These are phyloP conservation scores for Cataglyphis altisquamis DNA, from an alignment of 2,888 invertebrate genomes.

Conservation along the genomic window DNA sequence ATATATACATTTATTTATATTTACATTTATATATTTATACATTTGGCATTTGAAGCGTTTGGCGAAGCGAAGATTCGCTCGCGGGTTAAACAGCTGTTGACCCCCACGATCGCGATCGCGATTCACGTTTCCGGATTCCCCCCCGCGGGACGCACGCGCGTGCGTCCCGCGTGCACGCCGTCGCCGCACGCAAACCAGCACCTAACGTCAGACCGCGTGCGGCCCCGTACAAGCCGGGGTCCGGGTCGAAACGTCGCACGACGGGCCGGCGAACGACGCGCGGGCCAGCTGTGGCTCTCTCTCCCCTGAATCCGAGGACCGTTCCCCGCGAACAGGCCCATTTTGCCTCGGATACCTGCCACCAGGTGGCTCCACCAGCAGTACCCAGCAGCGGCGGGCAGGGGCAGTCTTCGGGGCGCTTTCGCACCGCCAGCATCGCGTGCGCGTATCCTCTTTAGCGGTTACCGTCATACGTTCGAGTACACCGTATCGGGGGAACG, in stretches of 20 bases:
- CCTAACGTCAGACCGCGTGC: slow-evolving; percentile 12
- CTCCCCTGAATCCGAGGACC: slow-evolving; percentile 70
- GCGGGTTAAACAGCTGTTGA: slow-evolving; percentile 52
- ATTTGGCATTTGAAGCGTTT: background rate
- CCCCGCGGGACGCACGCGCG: slow-evolving; percentile 83
- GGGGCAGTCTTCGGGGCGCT: slow-evolving; percentile 89
- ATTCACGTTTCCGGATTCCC: slow-evolving; percentile 78
- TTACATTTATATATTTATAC: background rate
- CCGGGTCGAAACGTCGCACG: slow-evolving; percentile 63
- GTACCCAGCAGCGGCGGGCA: slow-evolving; percentile 88
- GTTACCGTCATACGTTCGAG: slow-evolving; percentile 47
- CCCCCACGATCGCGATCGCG: slow-evolving; percentile 54
- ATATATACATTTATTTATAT: background rate
- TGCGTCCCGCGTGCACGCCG: slow-evolving; percentile 83
- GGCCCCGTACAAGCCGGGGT: slow-evolving; percentile 46
- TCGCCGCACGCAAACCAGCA: slow-evolving; percentile 38
- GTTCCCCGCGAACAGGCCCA: slow-evolving; percentile 73
- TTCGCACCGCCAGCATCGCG: slow-evolving; percentile 89
- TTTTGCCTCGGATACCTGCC: slow-evolving; percentile 79
- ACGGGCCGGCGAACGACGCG: slow-evolving; percentile 64
- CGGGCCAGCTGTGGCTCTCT: slow-evolving; percentile 70
- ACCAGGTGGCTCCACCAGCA: slow-evolving; percentile 90
- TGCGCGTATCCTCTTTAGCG: slow-evolving; percentile 81
- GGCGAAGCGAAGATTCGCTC: background rate
- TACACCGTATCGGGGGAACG: background rate